Base-by-base conservation (phyloP, 2,888 invertebrate genomes). In the Conchocele bisecta region DNA sequence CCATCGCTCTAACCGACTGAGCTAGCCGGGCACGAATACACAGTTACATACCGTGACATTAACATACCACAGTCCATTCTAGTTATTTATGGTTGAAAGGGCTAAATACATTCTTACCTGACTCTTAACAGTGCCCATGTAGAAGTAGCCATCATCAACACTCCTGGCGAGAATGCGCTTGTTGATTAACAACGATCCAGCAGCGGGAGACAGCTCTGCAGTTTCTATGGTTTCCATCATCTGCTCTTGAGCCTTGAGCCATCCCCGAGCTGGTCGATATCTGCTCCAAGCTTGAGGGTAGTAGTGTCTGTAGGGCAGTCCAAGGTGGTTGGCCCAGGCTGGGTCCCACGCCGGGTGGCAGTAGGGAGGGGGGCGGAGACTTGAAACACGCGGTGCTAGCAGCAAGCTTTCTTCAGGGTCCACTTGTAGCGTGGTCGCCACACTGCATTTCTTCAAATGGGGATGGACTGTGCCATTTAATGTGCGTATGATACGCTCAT, bases 111-210 rank as follows among this genome's bases (percentile, higher is more conserved):
- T 24, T 69, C 75, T 81, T 64, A 90, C 91, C 86, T 91, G 90
- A 75, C 87, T 89, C 70, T 90, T 87, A 7, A 90, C 88, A 17
- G 77, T 86, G 29, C 89, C 91, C 26, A 82, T 71, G 72, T 91
- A 91, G 77, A 89, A 91, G 56, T 86, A 86, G 3, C 91, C 91
- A 86, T 91, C 90, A 53, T 84, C 83, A 39, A 88, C 75, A 33
- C 89, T 73, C 44, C 90, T 61, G 5, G 90, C 90, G 31, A 91
- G 69, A 17, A 91, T 89, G 68, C 77, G 81, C 66, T 87, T 86
- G 15, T 86, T 86, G 56, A 91, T 85, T 22, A 91, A 75, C 22
- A 91, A 67, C 22, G 89, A 83, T 1, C 91, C 91, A 13, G 90
- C 88, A 7, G 89, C 87, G 31, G 89, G 89, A 3, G 83, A 85